Evolutionary conservation across 1,140 invertebrate genomes (phyloP), one percentile per base, ranked within the genome.

Genomic region (Drosophila tani): DNA sequence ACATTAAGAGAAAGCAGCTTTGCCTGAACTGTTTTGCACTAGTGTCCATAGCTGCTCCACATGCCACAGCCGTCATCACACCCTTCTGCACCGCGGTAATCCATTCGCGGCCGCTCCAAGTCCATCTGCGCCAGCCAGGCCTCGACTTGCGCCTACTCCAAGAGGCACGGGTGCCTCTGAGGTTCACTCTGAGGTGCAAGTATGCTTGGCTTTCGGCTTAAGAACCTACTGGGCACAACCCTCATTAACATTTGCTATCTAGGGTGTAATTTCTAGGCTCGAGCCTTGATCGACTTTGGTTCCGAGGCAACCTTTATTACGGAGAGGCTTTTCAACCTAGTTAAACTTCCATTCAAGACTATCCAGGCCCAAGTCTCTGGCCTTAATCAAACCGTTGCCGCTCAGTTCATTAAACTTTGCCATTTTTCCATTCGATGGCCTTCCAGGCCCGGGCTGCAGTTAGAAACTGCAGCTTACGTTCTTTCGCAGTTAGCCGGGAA

Each of bases 281-380:
- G 12, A 38, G 19, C 51, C 2, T 11, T 19, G 15, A 14, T 35
- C 12, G 32, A 21, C 17, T 55, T 6, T 8, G 51, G 27, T 24
- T 41, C 21, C 15, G 15, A 51, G 8, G 15, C 27, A 2, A 51
- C 27, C 9, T 51, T 51, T 9, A 51, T 17, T 5, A 29, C 27
- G 5, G 2, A 32, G n/a, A 11, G 35, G 14, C 9, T 27, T 27
- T 19, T 50, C 81, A 27, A 49, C 21, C 2, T n/a, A 1, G 14
- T 49, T 1, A 19, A 19, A 6, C 45, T 46, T 11, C 45, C 45
- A 0, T 46, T 46, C 9, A 19, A 19, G 11, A 21, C 17, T 0
- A 46, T 46, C 9, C 17, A 19, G 74, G 45, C 55, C 58, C 49
- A 57, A 43, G 21, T 57, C 2, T 57, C 38, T 2, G 55, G 38